phyloP scores from a whole-genome alignment of 2,113 vertebrate species.

The Callochromis pleurospilus region DNA sequence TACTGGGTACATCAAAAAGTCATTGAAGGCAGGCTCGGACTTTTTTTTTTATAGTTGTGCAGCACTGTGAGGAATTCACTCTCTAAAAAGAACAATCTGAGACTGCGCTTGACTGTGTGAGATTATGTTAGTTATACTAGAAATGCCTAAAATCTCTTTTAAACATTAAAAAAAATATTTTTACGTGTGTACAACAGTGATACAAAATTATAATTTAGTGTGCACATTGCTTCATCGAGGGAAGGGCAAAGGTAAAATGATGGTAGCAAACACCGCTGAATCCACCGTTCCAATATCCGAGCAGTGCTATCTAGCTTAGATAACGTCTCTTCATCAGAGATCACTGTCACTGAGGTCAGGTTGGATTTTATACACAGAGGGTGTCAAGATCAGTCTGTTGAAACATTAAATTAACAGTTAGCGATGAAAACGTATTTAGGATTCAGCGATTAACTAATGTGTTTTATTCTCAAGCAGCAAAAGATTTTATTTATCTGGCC shows the following conservation, averaged over 20 bases:
- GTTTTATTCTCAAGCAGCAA: neutral
- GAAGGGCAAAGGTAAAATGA: neutral
- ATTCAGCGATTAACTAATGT: neutral
- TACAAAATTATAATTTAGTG: neutral
- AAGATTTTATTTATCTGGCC: neutral
- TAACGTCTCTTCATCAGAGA: neutral
- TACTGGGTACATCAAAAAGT: neutral
- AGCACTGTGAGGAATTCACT: neutral
- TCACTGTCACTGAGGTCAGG: neutral
- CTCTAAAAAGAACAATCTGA: neutral
- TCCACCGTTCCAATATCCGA: neutral
- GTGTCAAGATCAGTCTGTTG: neutral
- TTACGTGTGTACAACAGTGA: neutral
- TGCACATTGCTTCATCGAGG: neutral
- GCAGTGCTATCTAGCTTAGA: neutral
- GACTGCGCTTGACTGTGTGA: neutral
- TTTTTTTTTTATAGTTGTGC: neutral
- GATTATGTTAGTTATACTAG: neutral
- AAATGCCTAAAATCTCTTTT: neutral
- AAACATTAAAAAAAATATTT: neutral
- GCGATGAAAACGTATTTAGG: neutral
- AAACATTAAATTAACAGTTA: neutral
- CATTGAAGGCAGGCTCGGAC: neutral
- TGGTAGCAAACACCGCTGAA: neutral
- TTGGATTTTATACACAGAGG: neutral